Evolutionary conservation across 2,888 invertebrate species (phyloP), one percentile per base, ranked within the genome.

Genomic region (Apantesis nais): DNA sequence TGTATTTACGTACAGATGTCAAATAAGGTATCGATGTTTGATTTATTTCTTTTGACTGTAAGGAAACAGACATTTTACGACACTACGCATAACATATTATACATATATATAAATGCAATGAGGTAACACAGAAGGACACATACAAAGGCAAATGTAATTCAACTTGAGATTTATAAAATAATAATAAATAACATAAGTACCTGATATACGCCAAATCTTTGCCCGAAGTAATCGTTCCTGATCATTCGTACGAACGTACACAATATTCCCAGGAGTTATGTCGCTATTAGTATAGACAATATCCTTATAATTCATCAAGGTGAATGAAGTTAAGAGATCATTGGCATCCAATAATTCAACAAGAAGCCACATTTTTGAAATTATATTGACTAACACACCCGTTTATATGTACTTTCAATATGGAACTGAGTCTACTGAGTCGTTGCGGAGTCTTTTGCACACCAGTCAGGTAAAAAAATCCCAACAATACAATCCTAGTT

Each of bases 121-220:
- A 31, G 22, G 8, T 22, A 22, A 39, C 11, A 14, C 14, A 62
- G 62, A 29, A 8, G 19, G 39, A 11, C 29, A 41, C 2, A 19
- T 1, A 41, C 41, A 62, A 39, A 14, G 11, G 2, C 2, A 8
- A 48, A 22, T 48, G 22, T 48, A 52, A 52, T 22, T 11, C 11
- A 7, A 52, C 48, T n/a, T 11, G 22, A 52, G 9, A 52, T 9
- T 41, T 52, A 11, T 52, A n/a, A 2, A 34, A 34, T 34, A 34
- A 34, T 34, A 34, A 41, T 31, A 16, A 19, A 29, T 31, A 44
- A 48, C 5, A 52, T 52, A 22, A 34, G 7, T 78, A 91, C 92
- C 91, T 66, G 92, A 90, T 52, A 91, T 83, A 8, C 84, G 83
- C 41, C 91, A 74, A 64, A 92, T 85, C 79, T 89, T 88, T 19